Conservation (phyloP, 2,113 vertebrate species). For the Myodes glareolus region DNA sequence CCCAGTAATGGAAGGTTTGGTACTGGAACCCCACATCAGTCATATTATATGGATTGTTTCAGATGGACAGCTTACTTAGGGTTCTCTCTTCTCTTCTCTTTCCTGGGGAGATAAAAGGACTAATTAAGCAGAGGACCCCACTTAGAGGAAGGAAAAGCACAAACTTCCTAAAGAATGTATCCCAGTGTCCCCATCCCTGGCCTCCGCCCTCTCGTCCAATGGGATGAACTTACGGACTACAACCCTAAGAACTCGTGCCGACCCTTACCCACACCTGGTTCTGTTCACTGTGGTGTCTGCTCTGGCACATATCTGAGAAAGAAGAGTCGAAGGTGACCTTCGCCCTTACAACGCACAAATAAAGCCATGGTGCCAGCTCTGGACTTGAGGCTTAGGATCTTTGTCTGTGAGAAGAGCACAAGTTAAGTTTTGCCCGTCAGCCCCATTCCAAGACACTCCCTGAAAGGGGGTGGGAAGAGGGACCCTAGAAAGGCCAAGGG, state of each 20-base stretch:
- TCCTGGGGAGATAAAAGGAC: conserved; percentile 46
- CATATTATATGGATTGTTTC: not conserved
- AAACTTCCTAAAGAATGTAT: not conserved
- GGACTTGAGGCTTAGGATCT: not conserved
- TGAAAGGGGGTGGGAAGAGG: not conserved
- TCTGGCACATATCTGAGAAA: conserved; percentile 26
- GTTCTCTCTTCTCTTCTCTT: conserved; percentile 49
- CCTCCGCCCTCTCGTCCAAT: no score
- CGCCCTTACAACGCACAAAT: not conserved
- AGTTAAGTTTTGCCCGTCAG: not conserved
- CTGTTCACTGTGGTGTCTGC: no score
- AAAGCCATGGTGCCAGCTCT: conserved; percentile 35
- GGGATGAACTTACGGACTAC: rapidly evolving
- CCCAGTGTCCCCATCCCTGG: not conserved
- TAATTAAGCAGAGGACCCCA: not conserved
- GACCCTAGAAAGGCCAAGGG: no score
- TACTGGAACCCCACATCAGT: not conserved
- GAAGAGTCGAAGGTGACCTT: not conserved
- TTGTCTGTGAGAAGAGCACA: not conserved
- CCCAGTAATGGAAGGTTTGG: not conserved
- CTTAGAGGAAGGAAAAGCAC: not conserved
- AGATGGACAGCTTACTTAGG: not conserved
- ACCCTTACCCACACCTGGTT: not conserved
- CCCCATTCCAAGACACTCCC: not conserved
- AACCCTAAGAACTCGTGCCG: not conserved